A percentile compares a stretch with the other conserved stretches of the same genome.
Conservation (phyloP, 2,797 vertebrate genomes). For the Xiphorhynchus erythropygius region DNA sequence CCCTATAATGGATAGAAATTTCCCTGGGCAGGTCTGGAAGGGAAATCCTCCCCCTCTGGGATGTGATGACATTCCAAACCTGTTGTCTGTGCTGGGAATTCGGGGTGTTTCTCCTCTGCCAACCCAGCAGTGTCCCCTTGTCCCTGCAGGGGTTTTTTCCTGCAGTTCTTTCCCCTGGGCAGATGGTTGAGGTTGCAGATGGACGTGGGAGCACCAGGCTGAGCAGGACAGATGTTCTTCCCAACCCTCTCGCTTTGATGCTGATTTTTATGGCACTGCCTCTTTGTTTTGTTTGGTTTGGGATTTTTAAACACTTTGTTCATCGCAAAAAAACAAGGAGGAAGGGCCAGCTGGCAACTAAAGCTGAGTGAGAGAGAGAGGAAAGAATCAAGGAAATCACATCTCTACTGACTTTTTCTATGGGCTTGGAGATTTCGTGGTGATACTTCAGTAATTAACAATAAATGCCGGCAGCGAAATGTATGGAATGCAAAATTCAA, state of each 20-base stretch:
- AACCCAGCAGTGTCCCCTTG: not conserved
- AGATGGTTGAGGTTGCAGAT: not conserved
- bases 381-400: not conserved
- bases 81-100: not conserved
- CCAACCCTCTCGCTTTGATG: not conserved
- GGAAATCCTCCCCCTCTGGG: not conserved
- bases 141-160: not conserved
- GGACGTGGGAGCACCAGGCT: not conserved
- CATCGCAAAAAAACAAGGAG: not conserved
- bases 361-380: not conserved
- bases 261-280: not conserved
- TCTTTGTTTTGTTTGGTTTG: not conserved
- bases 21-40: not conserved
- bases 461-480: not conserved
- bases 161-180: not conserved
- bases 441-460: not conserved
- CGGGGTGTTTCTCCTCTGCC: not conserved
- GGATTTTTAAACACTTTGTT: not conserved
- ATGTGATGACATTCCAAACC: not conserved
- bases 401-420: not conserved
- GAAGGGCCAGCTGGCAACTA: not conserved
- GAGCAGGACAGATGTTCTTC: not conserved
- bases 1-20: fast-evolving
- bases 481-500: not conserved
- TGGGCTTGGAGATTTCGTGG: not conserved